Percentiles rank a stretch among this genome's conserved stretches.
phyloP scores from a whole-genome alignment of 1,140 invertebrate species.

The Musca vetustissima region DNA sequence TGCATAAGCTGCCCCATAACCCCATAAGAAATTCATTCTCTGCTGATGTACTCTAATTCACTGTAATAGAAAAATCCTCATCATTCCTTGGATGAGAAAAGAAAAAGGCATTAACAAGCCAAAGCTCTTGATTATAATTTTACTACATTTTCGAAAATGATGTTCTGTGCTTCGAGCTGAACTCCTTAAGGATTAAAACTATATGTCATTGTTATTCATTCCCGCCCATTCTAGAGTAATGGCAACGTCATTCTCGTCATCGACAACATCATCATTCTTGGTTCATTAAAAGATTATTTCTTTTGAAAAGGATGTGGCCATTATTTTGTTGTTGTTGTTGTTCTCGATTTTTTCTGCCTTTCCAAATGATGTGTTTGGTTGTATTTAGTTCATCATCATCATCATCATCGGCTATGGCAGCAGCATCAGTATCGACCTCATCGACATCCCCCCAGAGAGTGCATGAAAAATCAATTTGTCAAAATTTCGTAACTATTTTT shows the following conservation, averaged over 20 bases:
- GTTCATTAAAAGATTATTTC: background rate
- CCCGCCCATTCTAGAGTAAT: background rate
- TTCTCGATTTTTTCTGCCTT: background rate
- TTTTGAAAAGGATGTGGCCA: background rate
- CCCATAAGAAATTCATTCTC: no score
- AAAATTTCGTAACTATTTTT: conserved; percentile 22
- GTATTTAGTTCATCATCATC: background rate
- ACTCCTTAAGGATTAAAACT: no score
- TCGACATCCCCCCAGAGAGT: conserved; percentile 21
- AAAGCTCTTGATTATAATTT: no score
- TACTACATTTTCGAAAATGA: no score
- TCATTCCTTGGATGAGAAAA: background rate
- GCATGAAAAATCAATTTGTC: conserved; percentile 32
- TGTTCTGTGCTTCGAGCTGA: no score
- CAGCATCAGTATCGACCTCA: background rate
- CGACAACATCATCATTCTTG: background rate
- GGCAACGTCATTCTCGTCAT: background rate
- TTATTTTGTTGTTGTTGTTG: background rate
- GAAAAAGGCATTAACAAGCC: background rate
- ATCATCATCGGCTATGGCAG: background rate
- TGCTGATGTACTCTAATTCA: no score
- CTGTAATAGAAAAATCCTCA: background rate
- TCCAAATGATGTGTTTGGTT: background rate
- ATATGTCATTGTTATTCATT: no score
- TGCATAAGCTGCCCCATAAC: background rate